A percentile compares a stretch with the other conserved stretches of the same genome.
Conservation (phyloP, 2,888 invertebrate species). For the Cerastis leucographa region DNA sequence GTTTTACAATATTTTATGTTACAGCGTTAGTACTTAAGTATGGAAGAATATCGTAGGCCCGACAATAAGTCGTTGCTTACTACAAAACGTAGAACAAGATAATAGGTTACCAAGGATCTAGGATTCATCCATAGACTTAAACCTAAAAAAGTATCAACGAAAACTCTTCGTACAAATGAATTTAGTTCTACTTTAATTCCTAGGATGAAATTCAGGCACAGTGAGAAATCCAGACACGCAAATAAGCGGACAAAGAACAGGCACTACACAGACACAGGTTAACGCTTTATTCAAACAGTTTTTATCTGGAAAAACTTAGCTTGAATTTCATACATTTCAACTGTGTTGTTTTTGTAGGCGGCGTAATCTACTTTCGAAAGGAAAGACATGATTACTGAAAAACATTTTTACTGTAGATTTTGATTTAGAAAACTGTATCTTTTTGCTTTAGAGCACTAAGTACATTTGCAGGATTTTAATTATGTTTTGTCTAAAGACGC, state of each 20-base stretch:
- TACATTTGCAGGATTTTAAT: not conserved
- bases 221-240: slow-evolving; percentile 45
- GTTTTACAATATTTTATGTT: too few relatives aligned
- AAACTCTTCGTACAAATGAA: slow-evolving; percentile 25
- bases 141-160: slow-evolving; percentile 6
- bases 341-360: slow-evolving; percentile 20
- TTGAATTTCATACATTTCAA: slow-evolving; percentile 52
- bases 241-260: slow-evolving; percentile 59
- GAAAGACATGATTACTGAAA: slow-evolving; percentile 18
- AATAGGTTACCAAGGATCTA: too few relatives aligned
- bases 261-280: slow-evolving; percentile 42
- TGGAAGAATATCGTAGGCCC: too few relatives aligned
- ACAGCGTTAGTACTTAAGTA: too few relatives aligned
- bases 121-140: too few relatives aligned
- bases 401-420: slow-evolving; percentile 1
- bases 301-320: slow-evolving; percentile 46
- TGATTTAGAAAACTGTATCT: not conserved
- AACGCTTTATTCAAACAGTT: slow-evolving; percentile 54
- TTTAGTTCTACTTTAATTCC: slow-evolving; percentile 39
- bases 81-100: too few relatives aligned
- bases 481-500: not conserved
- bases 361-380: slow-evolving; percentile 16
- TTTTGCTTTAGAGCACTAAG: not conserved
- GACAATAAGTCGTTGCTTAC: too few relatives aligned
- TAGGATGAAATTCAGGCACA: slow-evolving; percentile 39